Percentiles rank a stretch among this genome's conserved stretches.
Evolutionary conservation across 1,140 invertebrate species (phyloP).

Genomic region (Ostrea denselamellosa): DNA sequence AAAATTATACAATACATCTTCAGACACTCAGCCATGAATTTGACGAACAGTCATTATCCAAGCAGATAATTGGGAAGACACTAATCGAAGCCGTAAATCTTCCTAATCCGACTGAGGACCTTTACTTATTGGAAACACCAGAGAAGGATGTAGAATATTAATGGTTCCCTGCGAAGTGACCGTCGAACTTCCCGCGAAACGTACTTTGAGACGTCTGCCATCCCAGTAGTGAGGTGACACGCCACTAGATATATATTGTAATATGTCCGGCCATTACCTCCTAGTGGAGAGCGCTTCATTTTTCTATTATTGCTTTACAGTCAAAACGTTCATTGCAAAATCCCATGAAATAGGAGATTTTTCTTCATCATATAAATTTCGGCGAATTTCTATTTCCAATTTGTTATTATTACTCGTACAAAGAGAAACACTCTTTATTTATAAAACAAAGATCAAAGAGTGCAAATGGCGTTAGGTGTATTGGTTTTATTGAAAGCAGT

Average conservation of each 20-base stretch:
- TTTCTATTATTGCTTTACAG: not conserved
- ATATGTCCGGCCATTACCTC: slow-evolving; percentile 7
- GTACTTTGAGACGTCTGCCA: slow-evolving; percentile 2
- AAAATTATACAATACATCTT: slow-evolving; percentile 35
- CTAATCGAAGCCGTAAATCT: slow-evolving; percentile 31
- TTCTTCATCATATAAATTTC: not conserved
- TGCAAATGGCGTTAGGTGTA: not conserved
- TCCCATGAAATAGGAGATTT: not conserved
- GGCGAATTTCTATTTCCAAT: not conserved
- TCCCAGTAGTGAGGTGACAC: not conserved
- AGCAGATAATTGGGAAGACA: not conserved
- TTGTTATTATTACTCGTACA: slow-evolving; percentile 5
- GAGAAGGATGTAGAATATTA: slow-evolving; percentile 18
- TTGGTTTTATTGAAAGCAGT: not conserved
- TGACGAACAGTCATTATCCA: slow-evolving; percentile 9
- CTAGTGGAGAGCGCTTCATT: not conserved
- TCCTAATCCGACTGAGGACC: not conserved
- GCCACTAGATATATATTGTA: slow-evolving; percentile 14
- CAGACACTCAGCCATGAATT: not conserved
- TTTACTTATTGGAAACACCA: slow-evolving; percentile 6
- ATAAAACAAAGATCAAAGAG: slow-evolving; percentile 12
- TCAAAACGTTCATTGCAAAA: not conserved
- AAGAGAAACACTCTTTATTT: not conserved
- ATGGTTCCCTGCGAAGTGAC: slow-evolving; percentile 19
- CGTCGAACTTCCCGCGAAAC: not conserved